phyloP scores from a whole-genome alignment of 2,113 vertebrate species.

The Morone saxatilis region DNA sequence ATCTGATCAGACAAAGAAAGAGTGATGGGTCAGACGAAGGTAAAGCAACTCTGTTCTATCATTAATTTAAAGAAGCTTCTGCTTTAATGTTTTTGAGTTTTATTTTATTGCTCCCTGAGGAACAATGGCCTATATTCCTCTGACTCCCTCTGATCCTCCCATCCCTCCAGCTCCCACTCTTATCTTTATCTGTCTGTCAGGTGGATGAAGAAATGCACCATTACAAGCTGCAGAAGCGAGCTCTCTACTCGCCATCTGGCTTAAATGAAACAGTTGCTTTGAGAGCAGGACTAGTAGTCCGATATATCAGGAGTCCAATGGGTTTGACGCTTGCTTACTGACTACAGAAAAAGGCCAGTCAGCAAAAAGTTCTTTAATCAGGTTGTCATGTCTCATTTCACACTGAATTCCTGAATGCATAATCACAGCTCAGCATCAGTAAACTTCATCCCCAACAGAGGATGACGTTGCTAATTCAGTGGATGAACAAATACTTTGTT shows the following conservation, averaged over 20 bases:
- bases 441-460: background rate
- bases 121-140: background rate
- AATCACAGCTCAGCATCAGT: background rate
- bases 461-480: background rate
- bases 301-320: conserved; percentile 20
- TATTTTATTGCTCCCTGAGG: conserved; percentile 12
- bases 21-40: conserved; percentile 34
- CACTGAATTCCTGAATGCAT: background rate
- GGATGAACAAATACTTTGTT: background rate
- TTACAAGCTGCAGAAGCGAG: background rate
- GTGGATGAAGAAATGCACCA: conserved; percentile 26
- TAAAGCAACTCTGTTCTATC: conserved; percentile 11
- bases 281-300: conserved; percentile 10
- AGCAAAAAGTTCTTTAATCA: conserved; percentile 28
- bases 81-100: conserved; percentile 15
- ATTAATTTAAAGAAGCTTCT: conserved; percentile 26
- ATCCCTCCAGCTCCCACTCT: background rate
- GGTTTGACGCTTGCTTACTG: conserved; percentile 40
- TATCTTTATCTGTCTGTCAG: conserved; percentile 27
- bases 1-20: conserved; percentile 26
- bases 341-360: conserved; percentile 19
- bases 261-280: conserved; percentile 38
- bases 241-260: conserved; percentile 44
- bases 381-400: conserved; percentile 22
- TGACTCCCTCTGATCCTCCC: conserved; percentile 2